phyloP scores from a whole-genome alignment of 2,888 invertebrate species.

The Lycocerus yunnanus region DNA sequence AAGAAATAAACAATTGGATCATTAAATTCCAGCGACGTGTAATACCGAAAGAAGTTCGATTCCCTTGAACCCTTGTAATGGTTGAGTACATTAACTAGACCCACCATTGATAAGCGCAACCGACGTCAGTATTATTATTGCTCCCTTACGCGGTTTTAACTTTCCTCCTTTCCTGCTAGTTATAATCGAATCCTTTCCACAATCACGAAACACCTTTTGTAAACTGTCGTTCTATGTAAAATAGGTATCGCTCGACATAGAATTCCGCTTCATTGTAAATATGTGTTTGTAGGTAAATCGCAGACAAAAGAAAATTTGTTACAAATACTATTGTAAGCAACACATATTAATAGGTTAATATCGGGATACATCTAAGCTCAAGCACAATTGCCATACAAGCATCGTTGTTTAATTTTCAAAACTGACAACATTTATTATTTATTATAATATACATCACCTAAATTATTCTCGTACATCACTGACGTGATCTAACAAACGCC shows the following conservation, averaged over 20 bases:
- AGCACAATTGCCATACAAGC: constrained; percentile 13
- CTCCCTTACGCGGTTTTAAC: constrained; percentile 12
- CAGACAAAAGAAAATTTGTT: constrained; percentile 2
- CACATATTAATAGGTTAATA: constrained; percentile 14
- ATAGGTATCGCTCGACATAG: background rate
- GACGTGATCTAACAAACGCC: constrained; percentile 40
- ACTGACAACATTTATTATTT: constrained; percentile 48
- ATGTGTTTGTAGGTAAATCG: background rate
- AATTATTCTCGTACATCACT: constrained; percentile 46
- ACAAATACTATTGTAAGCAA: constrained; percentile 7
- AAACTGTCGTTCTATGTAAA: constrained; percentile 5
- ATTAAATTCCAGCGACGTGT: constrained; percentile 28
- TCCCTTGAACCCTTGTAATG: constrained; percentile 6
- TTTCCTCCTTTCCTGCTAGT: constrained; percentile 9
- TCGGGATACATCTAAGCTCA: constrained; percentile 14
- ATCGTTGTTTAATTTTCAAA: constrained; percentile 42
- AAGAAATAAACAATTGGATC: constrained; percentile 45
- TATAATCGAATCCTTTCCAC: constrained; percentile 15
- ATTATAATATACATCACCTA: constrained; percentile 47
- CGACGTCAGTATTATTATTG: constrained; percentile 13
- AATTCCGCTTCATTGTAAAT: background rate
- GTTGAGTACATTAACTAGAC: constrained; percentile 13
- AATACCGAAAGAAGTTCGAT: constrained; percentile 14
- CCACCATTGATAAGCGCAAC: constrained; percentile 11
- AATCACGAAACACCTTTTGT: background rate